Conservation (phyloP, 1,140 invertebrate species). For the Cherax quadricarinatus region DNA sequence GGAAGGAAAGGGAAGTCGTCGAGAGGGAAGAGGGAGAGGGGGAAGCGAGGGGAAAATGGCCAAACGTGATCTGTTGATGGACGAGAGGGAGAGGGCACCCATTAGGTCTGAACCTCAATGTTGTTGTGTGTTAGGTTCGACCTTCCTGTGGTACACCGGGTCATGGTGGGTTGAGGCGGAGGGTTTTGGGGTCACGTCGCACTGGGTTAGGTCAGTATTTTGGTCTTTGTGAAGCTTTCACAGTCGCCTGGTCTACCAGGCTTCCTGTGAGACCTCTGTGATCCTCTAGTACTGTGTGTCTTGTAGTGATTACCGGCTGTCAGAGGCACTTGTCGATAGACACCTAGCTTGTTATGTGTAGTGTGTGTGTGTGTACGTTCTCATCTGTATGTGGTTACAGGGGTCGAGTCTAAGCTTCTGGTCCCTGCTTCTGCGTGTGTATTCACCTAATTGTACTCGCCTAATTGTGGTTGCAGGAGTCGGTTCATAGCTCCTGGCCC, state of each 20-base stretch:
- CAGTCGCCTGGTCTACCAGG: not conserved
- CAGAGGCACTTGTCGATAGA: too few relatives aligned
- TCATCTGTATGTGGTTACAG: too few relatives aligned
- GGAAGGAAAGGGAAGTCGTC: too few relatives aligned
- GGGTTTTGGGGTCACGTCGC: not conserved
- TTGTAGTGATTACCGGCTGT: too few relatives aligned
- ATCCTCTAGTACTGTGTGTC: not conserved
- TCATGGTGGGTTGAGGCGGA: not conserved
- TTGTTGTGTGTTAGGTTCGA: not conserved
- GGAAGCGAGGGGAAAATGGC: not conserved
- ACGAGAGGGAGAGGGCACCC: not conserved
- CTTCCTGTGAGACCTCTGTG: not conserved
- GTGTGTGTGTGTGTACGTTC: too few relatives aligned
- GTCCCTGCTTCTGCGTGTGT: too few relatives aligned
- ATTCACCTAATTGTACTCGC: too few relatives aligned
- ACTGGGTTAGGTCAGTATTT: not conserved
- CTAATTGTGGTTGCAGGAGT: too few relatives aligned
- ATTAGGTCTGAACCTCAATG: not conserved
- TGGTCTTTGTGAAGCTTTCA: not conserved
- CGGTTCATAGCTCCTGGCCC: too few relatives aligned
- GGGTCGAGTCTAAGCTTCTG: too few relatives aligned
- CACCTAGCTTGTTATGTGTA: too few relatives aligned
- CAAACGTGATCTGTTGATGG: not conserved
- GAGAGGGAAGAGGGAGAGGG: not conserved
- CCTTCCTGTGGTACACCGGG: not conserved